A percentile compares a stretch with the other conserved stretches of the same genome.
These are phyloP conservation scores for Cheilosia pagana DNA, from an alignment of 2,888 invertebrate genomes.

Conservation along the genomic window DNA sequence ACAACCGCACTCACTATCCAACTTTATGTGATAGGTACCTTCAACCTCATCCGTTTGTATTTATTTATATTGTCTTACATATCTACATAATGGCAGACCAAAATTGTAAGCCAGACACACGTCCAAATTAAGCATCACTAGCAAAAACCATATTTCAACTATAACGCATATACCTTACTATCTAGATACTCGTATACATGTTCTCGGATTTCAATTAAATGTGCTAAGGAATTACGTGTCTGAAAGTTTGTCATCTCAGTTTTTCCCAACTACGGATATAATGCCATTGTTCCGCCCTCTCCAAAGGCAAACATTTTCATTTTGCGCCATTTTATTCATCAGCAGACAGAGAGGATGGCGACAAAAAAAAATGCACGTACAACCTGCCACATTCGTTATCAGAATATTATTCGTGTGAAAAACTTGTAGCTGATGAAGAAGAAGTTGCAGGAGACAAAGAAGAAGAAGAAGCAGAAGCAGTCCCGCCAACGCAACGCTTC, in stretches of 20 bases:
- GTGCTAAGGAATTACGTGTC: slow-evolving; percentile 67
- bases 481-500: slow-evolving; percentile 27
- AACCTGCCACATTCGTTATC: slow-evolving; percentile 67
- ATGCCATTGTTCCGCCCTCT: background rate
- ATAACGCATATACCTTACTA: too few relatives aligned
- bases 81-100: background rate
- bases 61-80: too few relatives aligned
- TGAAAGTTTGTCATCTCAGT: slow-evolving; percentile 69
- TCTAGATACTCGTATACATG: background rate
- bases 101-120: slow-evolving; percentile 14
- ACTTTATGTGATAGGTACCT: too few relatives aligned
- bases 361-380: slow-evolving; percentile 55
- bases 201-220: slow-evolving; percentile 72
- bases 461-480: background rate
- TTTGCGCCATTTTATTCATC: slow-evolving; percentile 48
- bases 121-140: slow-evolving; percentile 40
- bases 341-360: slow-evolving; percentile 1
- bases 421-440: slow-evolving; percentile 45
- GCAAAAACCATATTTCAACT: slow-evolving; percentile 40
- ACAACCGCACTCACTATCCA: too few relatives aligned
- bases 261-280: slow-evolving; percentile 18
- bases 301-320: slow-evolving; percentile 10
- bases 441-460: background rate
- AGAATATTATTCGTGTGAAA: slow-evolving; percentile 62
- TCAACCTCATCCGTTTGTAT: too few relatives aligned